Conservation (phyloP, 2,113 vertebrate genomes). For the Irena cyanogastra region DNA sequence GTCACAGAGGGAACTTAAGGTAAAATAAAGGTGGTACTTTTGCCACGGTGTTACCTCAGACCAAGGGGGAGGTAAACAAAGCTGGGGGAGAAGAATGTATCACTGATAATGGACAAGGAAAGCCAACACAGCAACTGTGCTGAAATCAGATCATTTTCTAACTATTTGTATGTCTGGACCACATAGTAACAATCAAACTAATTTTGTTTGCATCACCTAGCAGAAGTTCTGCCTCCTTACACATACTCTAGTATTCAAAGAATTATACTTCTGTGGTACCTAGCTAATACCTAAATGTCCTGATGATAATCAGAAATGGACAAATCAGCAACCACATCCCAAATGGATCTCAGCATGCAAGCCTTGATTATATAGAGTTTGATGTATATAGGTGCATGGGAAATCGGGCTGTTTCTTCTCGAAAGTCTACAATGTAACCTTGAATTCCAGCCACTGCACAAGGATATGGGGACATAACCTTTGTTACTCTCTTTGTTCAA, state of each 20-base stretch:
- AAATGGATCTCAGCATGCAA: background rate
- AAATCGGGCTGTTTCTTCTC: background rate
- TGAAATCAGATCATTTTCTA: background rate
- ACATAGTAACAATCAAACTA: background rate
- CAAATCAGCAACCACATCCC: background rate
- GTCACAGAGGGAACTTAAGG: background rate
- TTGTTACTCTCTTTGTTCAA: background rate
- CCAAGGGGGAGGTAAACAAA: rapidly evolving
- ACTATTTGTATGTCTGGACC: background rate
- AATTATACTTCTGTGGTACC: background rate
- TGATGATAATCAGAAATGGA: background rate
- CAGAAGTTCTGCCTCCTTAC: background rate
- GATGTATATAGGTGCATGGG: background rate
- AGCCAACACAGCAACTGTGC: background rate
- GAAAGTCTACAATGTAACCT: background rate
- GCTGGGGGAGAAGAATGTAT: background rate
- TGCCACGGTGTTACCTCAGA: background rate
- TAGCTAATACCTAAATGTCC: background rate
- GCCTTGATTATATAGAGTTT: background rate
- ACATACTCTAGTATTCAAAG: background rate
- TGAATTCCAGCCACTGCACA: background rate
- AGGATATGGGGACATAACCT: background rate
- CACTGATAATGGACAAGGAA: background rate
- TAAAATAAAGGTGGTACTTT: background rate
- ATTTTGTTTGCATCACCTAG: background rate